Evolutionary conservation across 2,888 invertebrate species (phyloP), one percentile per base, ranked within the genome.

Genomic region (Venustoraphidia nigricollis): DNA sequence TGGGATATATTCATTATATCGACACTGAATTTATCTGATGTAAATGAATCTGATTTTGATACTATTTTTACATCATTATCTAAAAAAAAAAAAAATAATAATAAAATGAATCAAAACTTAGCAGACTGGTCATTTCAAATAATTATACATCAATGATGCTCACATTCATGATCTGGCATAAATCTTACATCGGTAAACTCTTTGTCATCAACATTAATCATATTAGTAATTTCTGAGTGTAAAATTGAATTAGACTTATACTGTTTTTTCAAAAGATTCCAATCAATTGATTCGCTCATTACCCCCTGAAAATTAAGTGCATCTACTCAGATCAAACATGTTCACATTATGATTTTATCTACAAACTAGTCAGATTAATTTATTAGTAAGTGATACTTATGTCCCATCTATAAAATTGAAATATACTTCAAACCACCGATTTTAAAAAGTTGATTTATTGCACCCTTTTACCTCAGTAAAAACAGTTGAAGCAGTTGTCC

Each of bases 401-500:
- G 6, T 27, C 27, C 27, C 6, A 6, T 27, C 27, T 27, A 27
- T 27, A 27, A 27, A 27, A 27, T 27, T 6, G 3, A 27, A 27
- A 6, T 27, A 27, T 6, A 27, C 27, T 27, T 27, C 27, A 27
- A 27, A 27, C 5, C 6, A 27, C 6, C 6, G 27, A 27, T 27
- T 27, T 27, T 27, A 27, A 27, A 27, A 27, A 27, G 27, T 27
- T 27, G 27, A 27, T 27, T 27, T 6, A 27, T 27, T 27, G 3
- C 27, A 27, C 27, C 27, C 27, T 27, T 27, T 36, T 70, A 85
- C 87, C 72, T 87, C 80, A 41, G 96, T 91, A 66, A 96, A 98
- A 41, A 94, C 95, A 44, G 88, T 82, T 1, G 96, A 89, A 9
- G 97, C 97, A 9, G 96, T 94, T 3, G 93, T 92, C 94, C 96